These are phyloP conservation scores for Steinernema carpocapsae DNA, from an alignment of 2,888 invertebrate species.

Conservation along the genomic window DNA sequence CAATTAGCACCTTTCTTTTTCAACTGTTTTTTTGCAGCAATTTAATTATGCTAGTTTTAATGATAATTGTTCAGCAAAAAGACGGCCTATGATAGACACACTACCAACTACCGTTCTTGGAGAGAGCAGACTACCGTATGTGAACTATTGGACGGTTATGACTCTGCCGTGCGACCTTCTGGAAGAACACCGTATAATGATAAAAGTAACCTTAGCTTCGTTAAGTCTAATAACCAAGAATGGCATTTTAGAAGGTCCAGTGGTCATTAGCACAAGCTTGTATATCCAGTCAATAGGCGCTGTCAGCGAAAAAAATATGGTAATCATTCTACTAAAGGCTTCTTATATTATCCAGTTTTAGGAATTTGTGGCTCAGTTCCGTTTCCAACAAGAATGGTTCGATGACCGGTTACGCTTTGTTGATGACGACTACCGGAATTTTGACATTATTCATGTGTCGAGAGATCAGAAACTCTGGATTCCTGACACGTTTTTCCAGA, in stretches of 20 bases:
- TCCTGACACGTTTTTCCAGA: constrained; percentile 55
- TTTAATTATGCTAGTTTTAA: background rate
- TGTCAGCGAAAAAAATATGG: constrained; percentile 67
- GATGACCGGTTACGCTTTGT: constrained; percentile 66
- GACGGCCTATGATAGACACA: constrained; percentile 65
- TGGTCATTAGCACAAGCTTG: constrained; percentile 60
- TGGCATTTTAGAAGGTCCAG: constrained; percentile 57
- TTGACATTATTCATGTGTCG: constrained; percentile 62
- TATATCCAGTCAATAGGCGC: constrained; percentile 65
- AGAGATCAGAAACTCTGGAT: constrained; percentile 66
- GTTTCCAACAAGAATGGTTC: constrained; percentile 68
- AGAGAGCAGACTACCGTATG: constrained; percentile 67
- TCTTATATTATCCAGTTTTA: constrained; percentile 39
- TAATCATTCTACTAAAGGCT: constrained; percentile 36
- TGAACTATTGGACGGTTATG: constrained; percentile 64
- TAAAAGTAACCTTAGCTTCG: constrained; percentile 48
- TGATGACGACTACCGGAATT: constrained; percentile 55
- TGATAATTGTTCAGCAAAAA: constrained; percentile 58
- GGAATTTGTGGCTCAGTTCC: constrained; percentile 68
- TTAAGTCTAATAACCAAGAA: background rate
- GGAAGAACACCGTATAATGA: constrained; percentile 61
- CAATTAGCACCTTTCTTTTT: too few species aligned
- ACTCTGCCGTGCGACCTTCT: constrained; percentile 63
- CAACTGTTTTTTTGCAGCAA: too few species aligned
- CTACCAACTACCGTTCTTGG: constrained; percentile 68